phyloP scores from a whole-genome alignment of 2,113 vertebrate genomes.

The Diglossa brunneiventris region DNA sequence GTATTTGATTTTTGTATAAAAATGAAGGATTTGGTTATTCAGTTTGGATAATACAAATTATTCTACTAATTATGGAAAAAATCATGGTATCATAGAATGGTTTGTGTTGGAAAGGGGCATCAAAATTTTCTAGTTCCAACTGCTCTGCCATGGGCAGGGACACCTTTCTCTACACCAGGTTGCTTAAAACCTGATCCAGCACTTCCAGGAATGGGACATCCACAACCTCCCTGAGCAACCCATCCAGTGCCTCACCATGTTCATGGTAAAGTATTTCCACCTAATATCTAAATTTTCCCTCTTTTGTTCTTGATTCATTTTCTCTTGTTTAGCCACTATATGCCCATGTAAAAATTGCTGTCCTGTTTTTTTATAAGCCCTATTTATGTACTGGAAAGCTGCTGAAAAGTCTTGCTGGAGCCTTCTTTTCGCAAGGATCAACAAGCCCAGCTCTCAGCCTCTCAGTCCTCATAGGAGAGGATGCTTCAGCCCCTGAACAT shows the following conservation, averaged over 20 bases:
- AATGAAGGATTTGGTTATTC: not conserved
- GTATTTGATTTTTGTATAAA: not conserved
- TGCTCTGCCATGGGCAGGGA: not conserved
- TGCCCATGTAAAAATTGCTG: not conserved
- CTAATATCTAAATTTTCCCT: not conserved
- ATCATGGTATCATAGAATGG: not conserved
- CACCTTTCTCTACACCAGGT: not conserved
- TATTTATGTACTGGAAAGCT: not conserved
- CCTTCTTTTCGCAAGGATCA: not conserved
- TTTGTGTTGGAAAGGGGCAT: not conserved
- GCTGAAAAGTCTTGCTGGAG: not conserved
- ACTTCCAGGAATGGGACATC: not conserved
- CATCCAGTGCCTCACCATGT: not conserved
- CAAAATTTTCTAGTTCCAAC: not conserved
- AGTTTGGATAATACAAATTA: not conserved
- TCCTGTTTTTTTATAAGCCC: too few species aligned
- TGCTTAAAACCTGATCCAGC: not conserved
- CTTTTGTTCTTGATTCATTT: not conserved
- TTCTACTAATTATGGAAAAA: not conserved
- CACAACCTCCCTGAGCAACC: not conserved
- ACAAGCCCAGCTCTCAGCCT: not conserved
- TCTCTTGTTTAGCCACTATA: too few species aligned
- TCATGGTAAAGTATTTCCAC: not conserved
- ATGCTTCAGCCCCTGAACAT: not conserved
- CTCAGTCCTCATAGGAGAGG: not conserved